Conservation (phyloP, 2,797 vertebrate species). For the Lithobates pipiens region DNA sequence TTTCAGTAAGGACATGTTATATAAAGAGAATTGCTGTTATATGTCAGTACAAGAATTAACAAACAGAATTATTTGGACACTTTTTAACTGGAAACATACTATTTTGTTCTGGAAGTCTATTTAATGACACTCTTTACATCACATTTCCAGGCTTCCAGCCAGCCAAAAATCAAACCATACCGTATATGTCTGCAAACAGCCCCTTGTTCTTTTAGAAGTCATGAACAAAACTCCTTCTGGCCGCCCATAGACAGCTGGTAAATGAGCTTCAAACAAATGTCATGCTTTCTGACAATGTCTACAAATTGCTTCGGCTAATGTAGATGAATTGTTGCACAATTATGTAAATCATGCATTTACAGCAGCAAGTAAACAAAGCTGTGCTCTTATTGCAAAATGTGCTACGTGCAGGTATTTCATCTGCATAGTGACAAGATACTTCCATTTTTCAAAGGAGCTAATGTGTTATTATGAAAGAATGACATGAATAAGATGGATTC, state of each 20-base stretch:
- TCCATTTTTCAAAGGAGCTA: conserved; percentile 9
- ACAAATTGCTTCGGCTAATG: conserved; percentile 60
- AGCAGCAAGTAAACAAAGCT: conserved; percentile 53
- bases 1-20: conserved; percentile 1
- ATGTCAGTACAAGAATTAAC: conserved; percentile 17
- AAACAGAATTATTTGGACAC: conserved; percentile 42
- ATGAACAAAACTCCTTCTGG: conserved; percentile 54
- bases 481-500: background rate
- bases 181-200: conserved; percentile 53
- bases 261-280: conserved; percentile 63
- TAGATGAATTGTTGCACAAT: conserved; percentile 61
- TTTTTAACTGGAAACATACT: conserved; percentile 38
- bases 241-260: conserved; percentile 59
- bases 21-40: background rate
- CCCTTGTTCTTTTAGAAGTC: conserved; percentile 51
- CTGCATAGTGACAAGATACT: conserved; percentile 28
- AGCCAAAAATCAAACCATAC: conserved; percentile 27
- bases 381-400: conserved; percentile 29
- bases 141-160: conserved; percentile 49
- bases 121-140: conserved; percentile 45
- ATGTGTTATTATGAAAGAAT: conserved; percentile 5
- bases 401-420: conserved; percentile 35
- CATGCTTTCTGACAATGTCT: conserved; percentile 60
- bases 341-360: conserved; percentile 58
- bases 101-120: conserved; percentile 47